These are phyloP conservation scores for Kradibia gibbosae DNA, from an alignment of 1,140 invertebrate species.

Conservation along the genomic window DNA sequence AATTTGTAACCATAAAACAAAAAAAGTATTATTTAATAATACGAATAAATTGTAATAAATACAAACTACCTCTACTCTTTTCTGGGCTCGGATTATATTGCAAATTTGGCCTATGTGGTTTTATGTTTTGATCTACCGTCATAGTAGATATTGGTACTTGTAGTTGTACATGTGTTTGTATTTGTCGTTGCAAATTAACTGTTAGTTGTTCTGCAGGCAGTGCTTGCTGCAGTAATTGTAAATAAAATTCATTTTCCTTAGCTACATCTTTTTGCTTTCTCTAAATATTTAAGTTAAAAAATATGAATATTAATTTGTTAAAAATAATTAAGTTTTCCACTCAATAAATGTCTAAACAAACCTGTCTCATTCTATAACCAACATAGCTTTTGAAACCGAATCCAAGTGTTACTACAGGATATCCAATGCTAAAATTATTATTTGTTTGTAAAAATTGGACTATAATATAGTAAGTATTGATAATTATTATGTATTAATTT, in stretches of 20 bases:
- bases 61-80: conserved; percentile 74
- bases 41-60: conserved; percentile 59
- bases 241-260: conserved; percentile 96
- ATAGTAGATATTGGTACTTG: conserved; percentile 61
- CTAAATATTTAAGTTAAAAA: conserved; percentile 68
- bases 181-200: conserved; percentile 73
- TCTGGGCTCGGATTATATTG: conserved; percentile 73
- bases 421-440: conserved; percentile 86
- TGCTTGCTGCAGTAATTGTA: conserved; percentile 92
- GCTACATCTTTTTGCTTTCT: conserved; percentile 93
- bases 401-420: conserved; percentile 96
- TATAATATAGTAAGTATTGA: background rate
- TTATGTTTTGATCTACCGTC: conserved; percentile 66
- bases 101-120: conserved; percentile 68
- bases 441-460: conserved; percentile 15
- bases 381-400: conserved; percentile 97
- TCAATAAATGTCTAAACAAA: conserved; percentile 61
- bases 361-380: conserved; percentile 90
- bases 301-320: background rate
- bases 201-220: conserved; percentile 84
- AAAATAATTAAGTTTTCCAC: background rate
- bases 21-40: background rate
- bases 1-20: too few species aligned
- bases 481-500: background rate
- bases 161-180: conserved; percentile 65